Percentiles rank a stretch among this genome's conserved stretches.
Evolutionary conservation across 2,888 invertebrate species (phyloP).

Genomic region (Hirtodrosophila cameraria): DNA sequence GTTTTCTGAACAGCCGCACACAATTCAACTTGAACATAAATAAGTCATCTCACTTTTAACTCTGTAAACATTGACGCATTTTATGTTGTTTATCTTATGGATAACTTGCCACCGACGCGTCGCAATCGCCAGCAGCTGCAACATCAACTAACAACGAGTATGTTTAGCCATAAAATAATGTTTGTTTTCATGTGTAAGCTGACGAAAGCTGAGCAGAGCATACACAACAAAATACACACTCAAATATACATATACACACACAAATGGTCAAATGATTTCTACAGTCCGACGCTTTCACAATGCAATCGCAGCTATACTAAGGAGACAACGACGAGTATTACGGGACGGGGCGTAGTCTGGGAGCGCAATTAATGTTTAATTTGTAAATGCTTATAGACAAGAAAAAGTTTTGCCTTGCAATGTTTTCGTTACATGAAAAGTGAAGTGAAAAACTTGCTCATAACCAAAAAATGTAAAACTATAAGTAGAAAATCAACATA

Average conservation of each 20-base stretch:
- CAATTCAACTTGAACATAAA: constrained; percentile 9
- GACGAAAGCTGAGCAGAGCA: constrained; percentile 65
- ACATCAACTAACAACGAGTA: constrained; percentile 21
- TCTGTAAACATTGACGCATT: constrained; percentile 24
- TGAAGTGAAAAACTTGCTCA: constrained; percentile 54
- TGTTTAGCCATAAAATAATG: constrained; percentile 45
- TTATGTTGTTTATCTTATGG: constrained; percentile 38
- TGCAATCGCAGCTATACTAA: constrained; percentile 36
- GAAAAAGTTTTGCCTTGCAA: constrained; percentile 64
- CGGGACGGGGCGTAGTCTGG: constrained; percentile 38
- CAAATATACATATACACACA: constrained; percentile 13
- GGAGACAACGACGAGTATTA: constrained; percentile 20
- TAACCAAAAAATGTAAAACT: constrained; percentile 26
- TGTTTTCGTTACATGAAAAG: constrained; percentile 52
- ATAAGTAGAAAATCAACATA: constrained; percentile 34
- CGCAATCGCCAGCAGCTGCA: constrained; percentile 27
- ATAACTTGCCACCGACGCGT: constrained; percentile 50
- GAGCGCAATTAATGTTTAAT: constrained; percentile 72
- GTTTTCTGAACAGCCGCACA: constrained; percentile 13
- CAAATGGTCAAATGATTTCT: constrained; percentile 76
- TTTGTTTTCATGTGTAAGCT: constrained; percentile 62
- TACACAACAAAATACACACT: constrained; percentile 11
- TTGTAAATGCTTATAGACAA: constrained; percentile 69
- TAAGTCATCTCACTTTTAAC: constrained; percentile 26
- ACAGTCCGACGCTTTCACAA: constrained; percentile 73